These are phyloP conservation scores for Gobius niger DNA, from an alignment of 2,113 vertebrate species.

Conservation along the genomic window DNA sequence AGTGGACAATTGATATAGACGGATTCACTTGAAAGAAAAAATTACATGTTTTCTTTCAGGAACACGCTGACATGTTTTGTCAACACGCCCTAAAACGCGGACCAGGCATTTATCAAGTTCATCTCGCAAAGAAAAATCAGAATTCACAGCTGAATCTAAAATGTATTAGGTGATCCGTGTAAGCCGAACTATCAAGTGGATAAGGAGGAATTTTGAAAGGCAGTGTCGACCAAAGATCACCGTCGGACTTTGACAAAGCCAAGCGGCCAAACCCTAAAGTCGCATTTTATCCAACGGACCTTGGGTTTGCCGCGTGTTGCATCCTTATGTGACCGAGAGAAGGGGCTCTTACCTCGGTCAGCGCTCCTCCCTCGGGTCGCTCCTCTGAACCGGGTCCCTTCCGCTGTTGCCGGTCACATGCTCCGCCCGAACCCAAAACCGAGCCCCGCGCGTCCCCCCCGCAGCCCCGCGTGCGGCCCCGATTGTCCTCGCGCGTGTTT, in stretches of 20 bases:
- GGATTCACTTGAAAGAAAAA: not conserved
- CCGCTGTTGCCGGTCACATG: not conserved
- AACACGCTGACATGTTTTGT: not conserved
- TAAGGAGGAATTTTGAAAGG: not conserved
- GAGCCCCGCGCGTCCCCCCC: not conserved
- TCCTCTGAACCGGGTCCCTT: not conserved
- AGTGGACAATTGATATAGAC: not conserved
- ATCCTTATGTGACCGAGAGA: not conserved
- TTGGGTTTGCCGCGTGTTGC: conserved; percentile 4
- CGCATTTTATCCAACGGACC: not conserved
- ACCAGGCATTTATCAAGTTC: not conserved
- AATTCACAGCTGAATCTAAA: not conserved
- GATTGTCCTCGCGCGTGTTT: conserved; percentile 10
- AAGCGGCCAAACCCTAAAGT: not conserved
- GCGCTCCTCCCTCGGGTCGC: conserved; percentile 3
- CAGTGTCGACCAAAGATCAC: not conserved
- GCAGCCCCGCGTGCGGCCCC: not conserved
- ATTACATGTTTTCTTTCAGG: not conserved
- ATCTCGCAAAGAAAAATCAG: not conserved
- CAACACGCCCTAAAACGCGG: conserved; percentile 8
- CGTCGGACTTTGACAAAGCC: not conserved
- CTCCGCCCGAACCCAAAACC: conserved; percentile 3
- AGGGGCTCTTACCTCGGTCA: not conserved
- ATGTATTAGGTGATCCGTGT: not conserved
- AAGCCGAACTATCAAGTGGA: not conserved